Evolutionary conservation across 2,797 vertebrate genomes (phyloP), one percentile per base, ranked within the genome.

Genomic region (Sphenodon punctatus): DNA sequence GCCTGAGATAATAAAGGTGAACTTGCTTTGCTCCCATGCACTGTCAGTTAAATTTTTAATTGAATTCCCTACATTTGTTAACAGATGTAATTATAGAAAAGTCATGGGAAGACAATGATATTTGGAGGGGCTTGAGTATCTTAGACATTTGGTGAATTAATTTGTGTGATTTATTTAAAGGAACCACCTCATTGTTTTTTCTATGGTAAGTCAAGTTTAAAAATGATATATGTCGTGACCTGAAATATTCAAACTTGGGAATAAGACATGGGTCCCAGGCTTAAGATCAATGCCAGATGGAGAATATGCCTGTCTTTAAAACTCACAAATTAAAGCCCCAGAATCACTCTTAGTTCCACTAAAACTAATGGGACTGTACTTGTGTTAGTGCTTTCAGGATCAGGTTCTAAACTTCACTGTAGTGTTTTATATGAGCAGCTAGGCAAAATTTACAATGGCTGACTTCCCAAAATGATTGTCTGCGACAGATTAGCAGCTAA

Each of bases 1-100:
- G 95, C 95, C 95, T 94, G 94, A 94, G 92, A 95, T 91, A 93
- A 94, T 93, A 90, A 93, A 94, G 94, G 91, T 84, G 92, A 95
- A 94, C 86, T 85, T 92, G 90, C 89, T 92, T 91, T 91, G 80
- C 94, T 95, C 95, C 90, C 90, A 86, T 87, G 92, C 90, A 90
- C 88, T 94, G 90, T 71, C 88, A 92, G 90, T 85, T 92, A 83
- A 82, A 89, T 91, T 93, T 94, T 92, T 15, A 91, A 91, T 94
- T 95, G 91, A 94, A 94, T 94, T 92, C 88, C 78, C 89, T 91
- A 83, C 88, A 89, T 90, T 90, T 95, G 92, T 92, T 93, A 94
- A 94, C 91, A 90, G 92, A 89, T 71, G 36, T 94, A 93, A 94
- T 94, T 95, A 91, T 82, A 84, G 78, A 78, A 90, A 90, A 78